Percentiles rank a stretch among this genome's conserved stretches.
Conservation (phyloP, 2,113 vertebrate species). For the Panthera leo region DNA sequence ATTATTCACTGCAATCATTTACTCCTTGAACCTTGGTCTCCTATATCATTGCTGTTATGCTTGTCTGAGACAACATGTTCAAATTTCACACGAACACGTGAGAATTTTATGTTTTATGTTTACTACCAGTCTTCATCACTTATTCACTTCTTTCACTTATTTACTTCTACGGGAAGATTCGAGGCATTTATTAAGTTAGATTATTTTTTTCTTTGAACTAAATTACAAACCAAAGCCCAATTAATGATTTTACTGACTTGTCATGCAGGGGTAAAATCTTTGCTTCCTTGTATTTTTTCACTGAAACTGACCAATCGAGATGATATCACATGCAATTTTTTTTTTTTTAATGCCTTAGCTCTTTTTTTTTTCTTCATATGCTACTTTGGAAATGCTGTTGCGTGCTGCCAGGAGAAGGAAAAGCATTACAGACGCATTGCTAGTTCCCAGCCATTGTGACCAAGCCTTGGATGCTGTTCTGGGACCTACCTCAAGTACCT, state of each 20-base stretch:
- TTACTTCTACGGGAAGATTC: slow-evolving; percentile 5
- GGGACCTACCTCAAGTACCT: not conserved
- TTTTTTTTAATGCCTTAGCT: not conserved
- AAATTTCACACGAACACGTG: slow-evolving; percentile 24
- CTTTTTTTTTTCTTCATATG: not conserved
- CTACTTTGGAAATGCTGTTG: not conserved
- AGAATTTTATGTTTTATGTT: not conserved
- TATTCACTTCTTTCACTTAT: not conserved
- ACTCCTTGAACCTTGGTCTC: not conserved
- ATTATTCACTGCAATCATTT: not conserved
- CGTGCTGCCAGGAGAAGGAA: not conserved
- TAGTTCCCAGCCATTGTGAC: not conserved
- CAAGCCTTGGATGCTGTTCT: not conserved
- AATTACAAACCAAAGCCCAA: slow-evolving; percentile 32
- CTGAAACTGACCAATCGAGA: not conserved
- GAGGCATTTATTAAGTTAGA: slow-evolving; percentile 1
- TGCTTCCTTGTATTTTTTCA: not conserved
- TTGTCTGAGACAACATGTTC: not conserved
- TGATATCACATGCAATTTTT: not conserved
- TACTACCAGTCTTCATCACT: slow-evolving; percentile 8
- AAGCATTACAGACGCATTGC: not conserved
- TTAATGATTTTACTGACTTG: slow-evolving; percentile 31
- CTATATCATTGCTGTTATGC: not conserved
- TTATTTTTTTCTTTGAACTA: slow-evolving; percentile 4
- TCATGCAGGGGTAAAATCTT: not conserved